Conservation (phyloP, 2,797 vertebrate species). For the Diglossa cyanea region DNA sequence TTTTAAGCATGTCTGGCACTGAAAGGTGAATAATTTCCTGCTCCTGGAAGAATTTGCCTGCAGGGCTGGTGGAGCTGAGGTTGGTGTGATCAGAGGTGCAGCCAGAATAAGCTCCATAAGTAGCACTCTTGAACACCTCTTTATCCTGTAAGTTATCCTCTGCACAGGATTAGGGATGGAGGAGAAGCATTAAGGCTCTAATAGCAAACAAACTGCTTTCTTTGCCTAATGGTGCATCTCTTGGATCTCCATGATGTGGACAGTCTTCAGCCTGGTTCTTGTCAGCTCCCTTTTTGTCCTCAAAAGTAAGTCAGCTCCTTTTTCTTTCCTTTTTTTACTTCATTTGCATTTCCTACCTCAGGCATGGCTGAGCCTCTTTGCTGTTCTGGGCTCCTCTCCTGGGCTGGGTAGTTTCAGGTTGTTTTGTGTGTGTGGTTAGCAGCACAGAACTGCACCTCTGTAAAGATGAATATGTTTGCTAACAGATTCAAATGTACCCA, state of each 20-base stretch:
- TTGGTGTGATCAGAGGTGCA: background rate
- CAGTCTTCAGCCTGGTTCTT: slow-evolving; percentile 71
- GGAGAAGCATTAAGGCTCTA: slow-evolving; percentile 80
- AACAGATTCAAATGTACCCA: background rate
- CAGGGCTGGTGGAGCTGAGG: background rate
- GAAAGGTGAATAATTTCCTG: background rate
- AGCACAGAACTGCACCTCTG: background rate
- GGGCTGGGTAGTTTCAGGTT: background rate
- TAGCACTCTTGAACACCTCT: slow-evolving; percentile 58
- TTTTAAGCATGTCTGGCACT: background rate
- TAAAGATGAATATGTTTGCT: background rate
- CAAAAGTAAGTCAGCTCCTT: slow-evolving; percentile 78
- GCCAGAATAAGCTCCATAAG: slow-evolving; percentile 52
- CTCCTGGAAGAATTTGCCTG: background rate
- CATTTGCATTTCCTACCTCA: background rate
- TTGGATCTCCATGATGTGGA: slow-evolving; percentile 77
- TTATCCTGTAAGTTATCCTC: slow-evolving; percentile 71
- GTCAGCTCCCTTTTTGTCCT: slow-evolving; percentile 73
- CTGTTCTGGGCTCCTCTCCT: background rate
- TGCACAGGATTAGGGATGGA: slow-evolving; percentile 75
- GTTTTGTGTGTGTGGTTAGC: background rate
- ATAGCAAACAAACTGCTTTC: slow-evolving; percentile 79
- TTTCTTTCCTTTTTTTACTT: background rate
- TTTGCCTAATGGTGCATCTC: slow-evolving; percentile 65
- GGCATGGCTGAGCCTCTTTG: background rate